Percentiles rank a stretch among this genome's conserved stretches.
Conservation (phyloP, 2,113 vertebrate species). For the Alaudala cheleensis region DNA sequence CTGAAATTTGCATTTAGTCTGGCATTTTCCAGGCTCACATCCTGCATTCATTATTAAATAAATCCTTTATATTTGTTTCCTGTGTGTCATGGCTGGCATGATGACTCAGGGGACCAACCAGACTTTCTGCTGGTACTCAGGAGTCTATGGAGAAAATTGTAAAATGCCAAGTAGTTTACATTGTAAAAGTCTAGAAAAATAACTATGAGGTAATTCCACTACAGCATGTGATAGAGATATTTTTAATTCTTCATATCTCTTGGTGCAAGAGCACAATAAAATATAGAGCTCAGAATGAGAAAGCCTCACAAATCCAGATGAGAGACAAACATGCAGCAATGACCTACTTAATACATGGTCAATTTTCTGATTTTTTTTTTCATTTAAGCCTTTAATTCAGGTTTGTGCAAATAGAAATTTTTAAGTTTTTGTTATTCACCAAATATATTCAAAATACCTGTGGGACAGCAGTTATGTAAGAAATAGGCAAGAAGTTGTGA, state of each 20-base stretch:
- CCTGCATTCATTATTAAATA: conserved; percentile 27
- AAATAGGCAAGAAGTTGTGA: not conserved
- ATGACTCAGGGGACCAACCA: not conserved
- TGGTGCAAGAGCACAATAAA: not conserved
- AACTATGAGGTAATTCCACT: not conserved
- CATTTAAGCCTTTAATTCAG: not conserved
- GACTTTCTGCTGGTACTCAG: not conserved
- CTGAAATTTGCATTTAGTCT: conserved; percentile 42
- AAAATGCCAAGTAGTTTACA: not conserved
- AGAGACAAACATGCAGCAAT: not conserved
- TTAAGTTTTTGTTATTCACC: not conserved
- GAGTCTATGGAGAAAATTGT: not conserved
- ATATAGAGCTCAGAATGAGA: not conserved
- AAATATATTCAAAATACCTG: not conserved
- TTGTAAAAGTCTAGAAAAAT: not conserved
- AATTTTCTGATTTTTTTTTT: not conserved
- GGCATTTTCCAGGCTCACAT: conserved; percentile 2
- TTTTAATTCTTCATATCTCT: not conserved
- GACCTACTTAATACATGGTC: not conserved
- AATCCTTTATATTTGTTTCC: not conserved
- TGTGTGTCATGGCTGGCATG: not conserved
- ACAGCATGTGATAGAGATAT: fast-evolving
- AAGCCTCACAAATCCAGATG: not conserved
- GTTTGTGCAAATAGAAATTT: not conserved
- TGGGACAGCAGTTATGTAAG: not conserved